Percentiles rank a stretch among this genome's conserved stretches.
Evolutionary conservation across 2,888 invertebrate species (phyloP).

Genomic region (Drosophila fungiperda): DNA sequence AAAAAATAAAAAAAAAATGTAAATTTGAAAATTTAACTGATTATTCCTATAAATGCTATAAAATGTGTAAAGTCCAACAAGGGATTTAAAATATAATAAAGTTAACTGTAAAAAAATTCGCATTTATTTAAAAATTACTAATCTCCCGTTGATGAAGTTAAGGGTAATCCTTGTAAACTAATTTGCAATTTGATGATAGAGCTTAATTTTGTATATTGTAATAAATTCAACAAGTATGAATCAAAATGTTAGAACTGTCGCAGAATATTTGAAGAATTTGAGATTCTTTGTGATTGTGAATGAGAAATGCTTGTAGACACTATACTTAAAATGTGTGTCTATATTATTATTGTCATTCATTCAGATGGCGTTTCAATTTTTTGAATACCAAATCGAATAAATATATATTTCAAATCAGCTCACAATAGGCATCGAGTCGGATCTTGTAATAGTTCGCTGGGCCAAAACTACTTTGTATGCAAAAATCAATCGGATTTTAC

Average conservation of each 20-base stretch:
- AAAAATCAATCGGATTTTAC: constrained; percentile 62
- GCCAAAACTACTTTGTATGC: constrained; percentile 58
- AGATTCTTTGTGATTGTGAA: constrained; percentile 16
- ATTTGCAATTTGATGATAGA: neutral
- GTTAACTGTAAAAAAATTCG: neutral
- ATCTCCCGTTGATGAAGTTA: neutral
- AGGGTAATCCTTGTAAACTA: neutral
- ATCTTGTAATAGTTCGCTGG: constrained; percentile 7
- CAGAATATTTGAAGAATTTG: neutral
- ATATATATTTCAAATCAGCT: neutral
- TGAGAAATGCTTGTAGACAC: constrained; percentile 19
- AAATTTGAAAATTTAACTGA: neutral
- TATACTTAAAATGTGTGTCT: constrained; percentile 6
- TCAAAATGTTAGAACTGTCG: neutral
- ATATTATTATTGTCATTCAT: constrained; percentile 8
- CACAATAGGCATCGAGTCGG: constrained; percentile 36
- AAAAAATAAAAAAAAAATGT: neutral
- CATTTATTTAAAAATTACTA: neutral
- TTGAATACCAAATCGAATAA: constrained; percentile 13
- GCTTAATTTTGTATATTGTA: neutral
- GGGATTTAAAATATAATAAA: neutral
- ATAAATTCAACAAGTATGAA: neutral
- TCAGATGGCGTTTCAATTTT: constrained; percentile 3
- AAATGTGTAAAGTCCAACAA: neutral
- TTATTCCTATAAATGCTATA: neutral